These are phyloP conservation scores for Drosophila triauraria DNA, from an alignment of 1,140 invertebrate species.

Conservation along the genomic window DNA sequence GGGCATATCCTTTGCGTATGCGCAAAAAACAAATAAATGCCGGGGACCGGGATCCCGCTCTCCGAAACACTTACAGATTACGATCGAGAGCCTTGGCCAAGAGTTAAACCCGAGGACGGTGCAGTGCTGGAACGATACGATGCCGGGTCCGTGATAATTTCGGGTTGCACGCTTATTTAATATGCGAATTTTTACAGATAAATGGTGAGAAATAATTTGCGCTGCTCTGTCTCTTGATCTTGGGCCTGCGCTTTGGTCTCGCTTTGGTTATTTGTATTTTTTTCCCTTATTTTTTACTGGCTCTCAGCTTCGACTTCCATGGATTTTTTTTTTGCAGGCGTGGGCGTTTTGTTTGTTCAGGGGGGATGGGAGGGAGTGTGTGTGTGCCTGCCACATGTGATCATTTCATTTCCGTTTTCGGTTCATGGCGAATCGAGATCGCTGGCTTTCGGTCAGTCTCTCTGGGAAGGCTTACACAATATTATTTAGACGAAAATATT, in stretches of 20 bases:
- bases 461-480: not conserved
- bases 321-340: constrained; percentile 31
- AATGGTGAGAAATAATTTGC: constrained; percentile 84
- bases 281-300: not conserved
- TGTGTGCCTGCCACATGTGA: constrained; percentile 50
- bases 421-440: constrained; percentile 17
- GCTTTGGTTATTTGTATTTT: constrained; percentile 3
- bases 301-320: constrained; percentile 15
- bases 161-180: constrained; percentile 83
- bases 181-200: constrained; percentile 84
- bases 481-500: not conserved
- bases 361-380: constrained; percentile 37
- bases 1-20: constrained; percentile 80
- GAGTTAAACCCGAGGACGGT: constrained; percentile 16
- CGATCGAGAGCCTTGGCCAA: constrained; percentile 69
- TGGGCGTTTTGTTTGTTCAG: constrained; percentile 64
- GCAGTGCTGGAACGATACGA: constrained; percentile 17
- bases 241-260: constrained; percentile 11
- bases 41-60: not conserved
- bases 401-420: constrained; percentile 70
- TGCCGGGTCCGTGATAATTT: constrained; percentile 82
- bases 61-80: constrained; percentile 75
- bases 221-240: constrained; percentile 67
- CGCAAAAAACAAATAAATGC: constrained; percentile 80
- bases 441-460: not conserved